phyloP scores from a whole-genome alignment of 1,140 invertebrate species.

The Varroa destructor region DNA sequence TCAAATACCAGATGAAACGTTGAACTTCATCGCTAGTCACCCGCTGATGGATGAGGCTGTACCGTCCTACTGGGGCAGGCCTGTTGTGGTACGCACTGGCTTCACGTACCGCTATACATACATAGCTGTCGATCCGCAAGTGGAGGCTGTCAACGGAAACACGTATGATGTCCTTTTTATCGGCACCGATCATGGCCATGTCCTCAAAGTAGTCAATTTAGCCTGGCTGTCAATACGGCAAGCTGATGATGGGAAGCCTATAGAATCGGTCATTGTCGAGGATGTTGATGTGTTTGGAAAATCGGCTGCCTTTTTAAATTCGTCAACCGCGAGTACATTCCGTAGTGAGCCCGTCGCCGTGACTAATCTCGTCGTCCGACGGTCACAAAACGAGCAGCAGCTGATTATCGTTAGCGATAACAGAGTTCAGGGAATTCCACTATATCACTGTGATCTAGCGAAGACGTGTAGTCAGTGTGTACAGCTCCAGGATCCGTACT shows the following conservation, averaged over 20 bases:
- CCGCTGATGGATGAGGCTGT: slow-evolving; percentile 87
- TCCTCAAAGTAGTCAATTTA: slow-evolving; percentile 80
- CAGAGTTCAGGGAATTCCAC: slow-evolving; percentile 65
- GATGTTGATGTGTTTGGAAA: slow-evolving; percentile 10
- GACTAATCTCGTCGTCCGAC: slow-evolving; percentile 58
- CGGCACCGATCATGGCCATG: slow-evolving; percentile 66
- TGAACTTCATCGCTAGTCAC: slow-evolving; percentile 92
- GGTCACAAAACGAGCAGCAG: slow-evolving; percentile 47
- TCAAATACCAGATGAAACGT: slow-evolving; percentile 63
- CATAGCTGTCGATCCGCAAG: slow-evolving; percentile 82
- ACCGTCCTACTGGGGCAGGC: slow-evolving; percentile 68
- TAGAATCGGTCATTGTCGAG: not conserved
- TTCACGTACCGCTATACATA: slow-evolving; percentile 73
- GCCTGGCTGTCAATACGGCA: slow-evolving; percentile 37
- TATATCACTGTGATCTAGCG: slow-evolving; percentile 59
- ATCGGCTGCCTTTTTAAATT: too few relatives aligned
- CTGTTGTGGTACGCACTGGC: slow-evolving; percentile 73
- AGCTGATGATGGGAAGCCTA: too few relatives aligned
- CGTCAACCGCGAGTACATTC: slow-evolving; percentile 39
- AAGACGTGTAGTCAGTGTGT: slow-evolving; percentile 71
- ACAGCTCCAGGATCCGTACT: slow-evolving; percentile 86
- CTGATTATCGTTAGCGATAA: slow-evolving; percentile 76
- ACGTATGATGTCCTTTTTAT: slow-evolving; percentile 59
- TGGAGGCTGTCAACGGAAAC: slow-evolving; percentile 66
- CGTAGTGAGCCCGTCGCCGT: slow-evolving; percentile 51